Evolutionary conservation across 2,113 vertebrate species (phyloP), one percentile per base, ranked within the genome.

Genomic region (Osmerus mordax): DNA sequence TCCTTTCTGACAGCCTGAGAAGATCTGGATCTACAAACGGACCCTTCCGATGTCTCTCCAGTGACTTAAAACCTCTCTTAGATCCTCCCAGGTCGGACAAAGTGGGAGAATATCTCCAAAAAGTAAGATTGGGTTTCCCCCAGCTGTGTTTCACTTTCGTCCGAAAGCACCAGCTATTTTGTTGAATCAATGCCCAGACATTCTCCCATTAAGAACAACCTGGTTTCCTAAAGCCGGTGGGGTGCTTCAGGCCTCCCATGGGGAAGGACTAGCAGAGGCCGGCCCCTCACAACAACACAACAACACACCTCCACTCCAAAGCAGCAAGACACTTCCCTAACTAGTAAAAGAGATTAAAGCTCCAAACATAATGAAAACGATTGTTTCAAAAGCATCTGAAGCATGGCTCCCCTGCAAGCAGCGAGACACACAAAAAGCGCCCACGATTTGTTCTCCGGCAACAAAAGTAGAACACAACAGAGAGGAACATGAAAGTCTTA

Each of bases 271-370:
- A 72, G 81, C 80, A 70, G 72, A 81, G 81, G 29, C 69, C 36
- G 74, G 65, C 78, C 77, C 77, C 71, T 75, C 65, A 47, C 72
- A 77, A 86, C 78, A 86, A 81, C 82, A 85, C 85, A 81, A 80
- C 79, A 81, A 73, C 60, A 59, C 14, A 75, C 63, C 29, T 52
- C 72, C 77, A 80, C 70, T 82, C 78, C 75, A 78, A 70, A 86
- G 25, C 87, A 88, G 87, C 87, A 74, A 72, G 89, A 77, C 73
- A 74, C 83, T 86, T 87, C 84, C 81, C 84, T 72, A 1, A 32
- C 56, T 80, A 73, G 74, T 83, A 86, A 87, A 90, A 81, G 72
- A 89, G 85, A 89, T 83, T 81, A 91, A 86, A 87, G 87, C 78
- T 74, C 69, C 19, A 78, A 72, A 14, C 83, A 58, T 23, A 32